Evolutionary conservation across 1,140 invertebrate species (phyloP).

Genomic region (Idris sp.): DNA sequence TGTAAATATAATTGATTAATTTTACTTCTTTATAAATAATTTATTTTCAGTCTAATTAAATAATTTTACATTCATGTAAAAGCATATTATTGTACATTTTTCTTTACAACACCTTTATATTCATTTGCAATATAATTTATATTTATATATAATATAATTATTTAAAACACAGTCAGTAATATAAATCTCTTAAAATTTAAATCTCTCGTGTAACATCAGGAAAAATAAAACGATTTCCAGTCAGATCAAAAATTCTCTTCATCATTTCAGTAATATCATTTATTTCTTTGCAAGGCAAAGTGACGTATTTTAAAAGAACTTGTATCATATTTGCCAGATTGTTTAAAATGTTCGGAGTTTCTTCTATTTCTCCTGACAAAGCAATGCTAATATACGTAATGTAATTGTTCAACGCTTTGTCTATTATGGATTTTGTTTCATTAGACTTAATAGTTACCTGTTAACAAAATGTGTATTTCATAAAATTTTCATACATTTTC

Average conservation of each 20-base stretch:
- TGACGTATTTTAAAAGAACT: conserved; percentile 57
- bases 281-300: conserved; percentile 63
- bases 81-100: too few species aligned
- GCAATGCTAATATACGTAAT: conserved; percentile 18
- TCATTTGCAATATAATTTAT: too few species aligned
- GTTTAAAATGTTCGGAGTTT: conserved; percentile 54
- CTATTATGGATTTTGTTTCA: conserved; percentile 2
- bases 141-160: too few species aligned
- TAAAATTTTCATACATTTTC: too few species aligned
- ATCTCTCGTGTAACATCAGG: conserved; percentile 49
- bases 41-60: too few species aligned
- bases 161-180: too few species aligned
- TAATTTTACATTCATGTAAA: too few species aligned
- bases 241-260: conserved; percentile 62
- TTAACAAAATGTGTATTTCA: neutral
- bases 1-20: too few species aligned
- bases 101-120: too few species aligned
- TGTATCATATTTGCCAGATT: conserved; percentile 67
- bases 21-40: too few species aligned
- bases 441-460: conserved; percentile 20
- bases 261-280: conserved; percentile 62
- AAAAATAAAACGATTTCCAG: conserved; percentile 62
- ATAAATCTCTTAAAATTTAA: too few species aligned
- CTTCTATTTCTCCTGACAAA: conserved; percentile 51
- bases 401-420: conserved; percentile 9